Conservation (phyloP, 2,888 invertebrate genomes). For the Macaria notata region DNA sequence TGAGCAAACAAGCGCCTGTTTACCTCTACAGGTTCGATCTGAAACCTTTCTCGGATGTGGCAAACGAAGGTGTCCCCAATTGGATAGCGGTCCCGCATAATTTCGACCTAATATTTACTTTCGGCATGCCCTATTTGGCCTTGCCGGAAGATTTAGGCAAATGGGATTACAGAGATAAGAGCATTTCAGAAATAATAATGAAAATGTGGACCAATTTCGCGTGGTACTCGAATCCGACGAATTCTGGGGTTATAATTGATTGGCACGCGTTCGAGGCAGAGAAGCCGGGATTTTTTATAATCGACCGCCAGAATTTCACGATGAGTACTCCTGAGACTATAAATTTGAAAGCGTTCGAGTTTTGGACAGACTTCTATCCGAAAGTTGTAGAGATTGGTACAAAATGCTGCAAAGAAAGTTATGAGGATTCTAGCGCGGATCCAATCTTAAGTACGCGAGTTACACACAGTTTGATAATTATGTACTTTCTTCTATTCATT, state of each 20-base stretch:
- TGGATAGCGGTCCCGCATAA: constrained; percentile 92
- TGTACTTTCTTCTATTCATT: constrained; percentile 53
- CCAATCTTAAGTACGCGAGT: constrained; percentile 46
- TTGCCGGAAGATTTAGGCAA: constrained; percentile 81
- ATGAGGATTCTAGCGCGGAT: constrained; percentile 64
- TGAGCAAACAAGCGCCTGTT: constrained; percentile 83
- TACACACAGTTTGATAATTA: constrained; percentile 49
- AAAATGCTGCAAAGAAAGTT: constrained; percentile 86
- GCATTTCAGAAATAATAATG: constrained; percentile 91
- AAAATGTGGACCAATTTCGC: constrained; percentile 91
- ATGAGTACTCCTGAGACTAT: constrained; percentile 86
- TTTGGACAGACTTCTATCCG: constrained; percentile 93
- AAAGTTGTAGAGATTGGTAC: constrained; percentile 87
- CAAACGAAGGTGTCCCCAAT: constrained; percentile 85
- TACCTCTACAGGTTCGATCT: constrained; percentile 90
- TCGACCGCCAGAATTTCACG: constrained; percentile 88
- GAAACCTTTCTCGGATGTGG: constrained; percentile 85
- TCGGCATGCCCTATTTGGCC: constrained; percentile 90
- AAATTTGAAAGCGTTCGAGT: constrained; percentile 89
- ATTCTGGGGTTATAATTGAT: constrained; percentile 86
- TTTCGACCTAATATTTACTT: constrained; percentile 90
- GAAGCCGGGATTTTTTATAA: constrained; percentile 86
- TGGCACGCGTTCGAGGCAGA: constrained; percentile 88
- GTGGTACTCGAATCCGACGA: constrained; percentile 87
- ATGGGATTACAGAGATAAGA: constrained; percentile 91